Evolutionary conservation across 2,888 invertebrate species (phyloP).

Genomic region (Hirudinaria manillensis): DNA sequence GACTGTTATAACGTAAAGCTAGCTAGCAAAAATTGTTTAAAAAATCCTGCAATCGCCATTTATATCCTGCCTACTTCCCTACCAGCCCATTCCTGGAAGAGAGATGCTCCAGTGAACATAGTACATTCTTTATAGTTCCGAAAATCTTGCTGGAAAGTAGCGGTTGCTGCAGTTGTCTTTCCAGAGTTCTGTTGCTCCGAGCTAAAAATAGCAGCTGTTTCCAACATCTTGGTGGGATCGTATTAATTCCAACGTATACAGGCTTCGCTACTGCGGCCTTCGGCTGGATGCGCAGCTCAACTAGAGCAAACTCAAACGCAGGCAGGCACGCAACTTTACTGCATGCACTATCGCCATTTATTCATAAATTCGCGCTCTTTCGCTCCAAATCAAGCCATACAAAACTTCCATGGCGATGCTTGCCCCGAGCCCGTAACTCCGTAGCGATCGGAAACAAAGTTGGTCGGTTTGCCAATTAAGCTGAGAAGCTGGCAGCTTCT

Average conservation of each 20-base stretch:
- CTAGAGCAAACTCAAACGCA: too few relatives aligned
- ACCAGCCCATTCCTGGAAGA: neutral
- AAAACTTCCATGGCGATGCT: neutral
- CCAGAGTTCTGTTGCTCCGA: conserved; percentile 5
- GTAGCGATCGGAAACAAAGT: conserved; percentile 5
- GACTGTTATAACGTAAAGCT: too few relatives aligned
- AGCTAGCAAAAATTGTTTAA: too few relatives aligned
- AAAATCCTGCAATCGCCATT: too few relatives aligned
- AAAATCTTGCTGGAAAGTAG: conserved; percentile 3
- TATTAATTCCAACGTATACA: too few relatives aligned
- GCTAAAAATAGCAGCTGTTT: conserved; percentile 10
- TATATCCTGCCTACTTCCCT: too few relatives aligned
- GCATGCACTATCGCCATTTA: too few relatives aligned
- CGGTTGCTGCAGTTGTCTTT: conserved; percentile 12
- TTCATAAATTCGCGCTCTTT: too few relatives aligned
- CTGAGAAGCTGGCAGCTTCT: conserved; percentile 8
- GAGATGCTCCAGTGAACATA: neutral
- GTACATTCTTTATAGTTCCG: conserved; percentile 2
- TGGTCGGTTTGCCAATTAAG: conserved; percentile 5
- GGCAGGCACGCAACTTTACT: too few relatives aligned
- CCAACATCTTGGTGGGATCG: neutral
- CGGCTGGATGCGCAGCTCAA: too few relatives aligned
- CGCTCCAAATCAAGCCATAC: too few relatives aligned
- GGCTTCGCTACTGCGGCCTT: too few relatives aligned
- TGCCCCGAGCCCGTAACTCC: neutral